A percentile compares a stretch with the other conserved stretches of the same genome.
phyloP scores from a whole-genome alignment of 2,888 invertebrate genomes.

The Campopleginae sp. region DNA sequence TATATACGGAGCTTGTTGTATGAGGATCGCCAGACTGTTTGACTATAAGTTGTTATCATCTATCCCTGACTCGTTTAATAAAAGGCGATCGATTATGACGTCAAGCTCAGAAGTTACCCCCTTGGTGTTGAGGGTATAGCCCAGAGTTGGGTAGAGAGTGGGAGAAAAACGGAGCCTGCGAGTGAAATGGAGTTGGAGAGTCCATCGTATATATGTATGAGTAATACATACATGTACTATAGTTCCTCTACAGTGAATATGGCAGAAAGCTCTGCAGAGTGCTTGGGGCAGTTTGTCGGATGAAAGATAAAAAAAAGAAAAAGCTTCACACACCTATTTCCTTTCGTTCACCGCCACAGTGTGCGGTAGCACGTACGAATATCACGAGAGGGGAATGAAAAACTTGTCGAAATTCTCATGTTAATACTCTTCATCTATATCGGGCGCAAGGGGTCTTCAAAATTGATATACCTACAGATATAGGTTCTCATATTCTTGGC shows the following conservation, averaged over 20 bases:
- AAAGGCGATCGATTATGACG: slow-evolving; percentile 68
- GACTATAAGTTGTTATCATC: slow-evolving; percentile 55
- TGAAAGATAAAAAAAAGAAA: slow-evolving; percentile 59
- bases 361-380: slow-evolving; percentile 50
- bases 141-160: slow-evolving; percentile 54
- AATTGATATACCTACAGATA: slow-evolving; percentile 24
- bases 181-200: slow-evolving; percentile 65
- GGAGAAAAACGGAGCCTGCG: slow-evolving; percentile 60
- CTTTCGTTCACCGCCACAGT: slow-evolving; percentile 44
- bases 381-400: slow-evolving; percentile 37
- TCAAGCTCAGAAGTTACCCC: slow-evolving; percentile 67
- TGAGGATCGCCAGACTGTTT: slow-evolving; percentile 8
- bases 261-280: slow-evolving; percentile 46
- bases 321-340: slow-evolving; percentile 57
- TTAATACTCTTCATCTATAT: slow-evolving; percentile 61
- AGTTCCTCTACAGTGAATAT: neutral
- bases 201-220: slow-evolving; percentile 44
- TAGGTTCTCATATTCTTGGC: slow-evolving; percentile 53
- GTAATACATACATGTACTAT: slow-evolving; percentile 14
- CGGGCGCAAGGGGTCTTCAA: slow-evolving; percentile 13
- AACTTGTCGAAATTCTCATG: slow-evolving; percentile 65
- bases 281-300: slow-evolving; percentile 55
- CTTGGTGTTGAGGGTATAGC: slow-evolving; percentile 61
- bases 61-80: slow-evolving; percentile 60
- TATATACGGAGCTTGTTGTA: neutral